Evolutionary conservation across 35 echinoderm and acorn worm genomes (phyloP), one percentile per base, ranked within the genome.

Genomic region (Chiridota heheva): DNA sequence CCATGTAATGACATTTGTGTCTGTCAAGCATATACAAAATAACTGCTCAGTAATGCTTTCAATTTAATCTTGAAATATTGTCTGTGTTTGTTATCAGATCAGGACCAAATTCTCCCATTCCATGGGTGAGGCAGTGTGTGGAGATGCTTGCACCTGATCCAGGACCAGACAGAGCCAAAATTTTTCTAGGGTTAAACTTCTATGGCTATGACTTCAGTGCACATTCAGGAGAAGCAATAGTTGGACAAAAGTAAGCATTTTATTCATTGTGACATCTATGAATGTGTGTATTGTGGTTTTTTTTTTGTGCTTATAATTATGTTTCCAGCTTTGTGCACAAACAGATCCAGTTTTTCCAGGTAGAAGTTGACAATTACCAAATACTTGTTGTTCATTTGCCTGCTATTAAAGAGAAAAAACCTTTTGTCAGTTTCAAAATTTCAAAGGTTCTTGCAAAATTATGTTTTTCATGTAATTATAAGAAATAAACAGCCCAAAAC

Each of bases 101-200:
- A 49, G 89, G 84, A 42, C 84, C 94, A 15, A 97, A 97, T 63
- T 88, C 94, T 30, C 94, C 88, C 7, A 88, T 85, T 72, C 63
- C 74, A 10, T 88, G 94, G 93, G 79, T 91, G 2, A 88, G 72
- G 74, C 16, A 73, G 15, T 97, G 94, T 81, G 76, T 97, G 0
- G 60, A 84, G 31, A 73, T 84, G 18, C 25, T 91, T 7, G 80
- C 73, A 36, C 94, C 94, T 63, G 94, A 97, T 31, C 56, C 81
- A 51, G 69, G 73, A 16, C 79, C 94, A n/a, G 59, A 72, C 1
- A 73, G 94, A 69, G 42, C 77, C 12, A 97, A 97, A 63, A 85
- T 97, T 42, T 68, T 97, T 25, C 80, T 97, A 3, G 94, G 94
- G 20, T 75, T 97, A 26, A 97, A 97, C 48, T 97, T 97, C 51